Percentiles rank a stretch among this genome's conserved stretches.
Evolutionary conservation across 1,140 invertebrate genomes (phyloP).

Genomic region (Andricus grossulariae): DNA sequence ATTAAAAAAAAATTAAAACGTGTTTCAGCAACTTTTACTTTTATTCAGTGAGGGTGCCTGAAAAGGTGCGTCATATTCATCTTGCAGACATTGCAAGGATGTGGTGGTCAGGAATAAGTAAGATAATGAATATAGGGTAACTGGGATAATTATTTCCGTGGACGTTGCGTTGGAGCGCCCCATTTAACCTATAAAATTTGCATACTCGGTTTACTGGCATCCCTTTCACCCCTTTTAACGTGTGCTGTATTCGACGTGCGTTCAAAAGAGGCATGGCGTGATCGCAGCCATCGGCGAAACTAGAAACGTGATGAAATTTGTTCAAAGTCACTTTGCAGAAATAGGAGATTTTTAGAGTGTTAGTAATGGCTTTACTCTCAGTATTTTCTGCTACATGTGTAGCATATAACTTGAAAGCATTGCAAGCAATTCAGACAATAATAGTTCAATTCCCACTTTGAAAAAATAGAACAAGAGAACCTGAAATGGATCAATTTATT

Average conservation of each 20-base stretch:
- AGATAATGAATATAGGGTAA: constrained; percentile 58
- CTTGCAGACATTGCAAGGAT: not conserved
- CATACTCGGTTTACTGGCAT: constrained; percentile 46
- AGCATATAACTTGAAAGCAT: too few species aligned
- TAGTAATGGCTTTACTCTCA: not conserved
- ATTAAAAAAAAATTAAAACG: too few species aligned
- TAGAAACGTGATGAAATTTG: constrained; percentile 22
- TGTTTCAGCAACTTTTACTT: not conserved
- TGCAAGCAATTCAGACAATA: not conserved
- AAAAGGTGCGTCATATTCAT: not conserved
- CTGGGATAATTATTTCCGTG: constrained; percentile 64
- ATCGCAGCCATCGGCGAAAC: constrained; percentile 11
- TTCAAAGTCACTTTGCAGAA: constrained; percentile 18
- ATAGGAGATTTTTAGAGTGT: not conserved
- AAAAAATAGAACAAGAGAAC: not conserved
- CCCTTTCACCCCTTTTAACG: constrained; percentile 42
- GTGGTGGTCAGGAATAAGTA: constrained; percentile 45
- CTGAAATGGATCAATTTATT: not conserved
- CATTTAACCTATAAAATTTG: constrained; percentile 68
- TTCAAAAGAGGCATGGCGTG: not conserved
- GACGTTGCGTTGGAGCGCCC: constrained; percentile 50
- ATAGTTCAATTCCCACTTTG: not conserved
- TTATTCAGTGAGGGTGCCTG: not conserved
- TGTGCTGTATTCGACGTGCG: constrained; percentile 37
- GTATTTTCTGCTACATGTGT: not conserved